These are phyloP conservation scores for Platyscapa corneri DNA, from an alignment of 1,140 invertebrate species.

Conservation along the genomic window DNA sequence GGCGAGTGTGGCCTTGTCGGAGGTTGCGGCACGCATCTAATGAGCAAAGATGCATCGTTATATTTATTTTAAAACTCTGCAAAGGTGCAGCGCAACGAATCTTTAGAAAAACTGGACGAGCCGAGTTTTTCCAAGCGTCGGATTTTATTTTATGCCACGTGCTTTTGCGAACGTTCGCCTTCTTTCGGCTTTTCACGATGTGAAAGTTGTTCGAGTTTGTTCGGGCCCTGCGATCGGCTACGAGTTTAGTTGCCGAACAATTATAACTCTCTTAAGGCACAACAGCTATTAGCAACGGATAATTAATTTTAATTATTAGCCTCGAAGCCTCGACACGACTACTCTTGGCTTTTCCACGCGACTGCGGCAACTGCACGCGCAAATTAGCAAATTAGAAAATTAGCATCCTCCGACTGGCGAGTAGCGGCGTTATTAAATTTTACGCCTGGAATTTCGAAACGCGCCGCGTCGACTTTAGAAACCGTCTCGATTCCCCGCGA, in stretches of 20 bases:
- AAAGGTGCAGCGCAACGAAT: neutral
- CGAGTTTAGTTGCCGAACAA: neutral
- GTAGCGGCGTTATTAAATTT: too few relatives aligned
- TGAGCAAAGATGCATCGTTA: neutral
- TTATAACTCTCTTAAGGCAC: neutral
- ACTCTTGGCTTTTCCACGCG: neutral
- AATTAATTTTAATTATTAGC: slow-evolving; percentile 18
- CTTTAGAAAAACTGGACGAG: neutral
- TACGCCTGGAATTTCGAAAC: too few relatives aligned
- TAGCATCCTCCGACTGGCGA: too few relatives aligned
- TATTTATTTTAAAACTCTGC: neutral
- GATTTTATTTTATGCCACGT: neutral
- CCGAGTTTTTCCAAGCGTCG: neutral
- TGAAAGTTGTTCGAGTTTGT: too few relatives aligned
- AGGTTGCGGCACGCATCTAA: neutral
- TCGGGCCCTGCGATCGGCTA: too few relatives aligned
- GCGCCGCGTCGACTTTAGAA: too few relatives aligned
- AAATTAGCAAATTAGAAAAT: too few relatives aligned
- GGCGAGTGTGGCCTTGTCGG: neutral
- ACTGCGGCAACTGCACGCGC: too few relatives aligned
- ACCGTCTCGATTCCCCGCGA: too few relatives aligned
- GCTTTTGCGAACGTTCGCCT: too few relatives aligned
- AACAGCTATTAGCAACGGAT: neutral
- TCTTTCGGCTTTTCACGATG: too few relatives aligned
- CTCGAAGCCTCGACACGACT: neutral